These are phyloP conservation scores for Neolamprologus falcicula DNA, from an alignment of 2,113 vertebrate species.

Conservation along the genomic window DNA sequence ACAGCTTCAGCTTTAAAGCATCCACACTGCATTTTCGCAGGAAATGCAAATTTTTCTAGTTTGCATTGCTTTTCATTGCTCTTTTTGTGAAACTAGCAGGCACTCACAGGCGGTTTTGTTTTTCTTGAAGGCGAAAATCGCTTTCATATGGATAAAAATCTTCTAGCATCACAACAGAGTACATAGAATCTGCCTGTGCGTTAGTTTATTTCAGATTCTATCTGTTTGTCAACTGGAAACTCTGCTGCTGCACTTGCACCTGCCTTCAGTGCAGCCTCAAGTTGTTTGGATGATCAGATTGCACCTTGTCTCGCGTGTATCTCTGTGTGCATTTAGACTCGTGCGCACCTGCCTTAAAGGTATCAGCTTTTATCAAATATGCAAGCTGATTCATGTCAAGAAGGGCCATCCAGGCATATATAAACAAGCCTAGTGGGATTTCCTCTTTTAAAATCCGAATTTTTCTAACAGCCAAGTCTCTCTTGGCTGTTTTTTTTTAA, in stretches of 20 bases:
- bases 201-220: constrained; percentile 38
- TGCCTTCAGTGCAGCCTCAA: background rate
- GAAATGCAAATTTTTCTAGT: no score
- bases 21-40: no score
- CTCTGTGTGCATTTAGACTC: background rate
- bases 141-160: constrained; percentile 40
- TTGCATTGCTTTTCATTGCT: background rate
- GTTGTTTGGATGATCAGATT: constrained; percentile 39
- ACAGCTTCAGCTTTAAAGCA: no score
- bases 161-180: background rate
- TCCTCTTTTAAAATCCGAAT: background rate
- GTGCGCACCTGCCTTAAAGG: constrained; percentile 1
- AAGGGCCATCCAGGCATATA: constrained; percentile 1
- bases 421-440: constrained; percentile 12
- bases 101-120: background rate
- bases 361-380: background rate
- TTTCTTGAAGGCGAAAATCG: constrained; percentile 12
- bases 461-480: background rate
- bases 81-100: background rate
- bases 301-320: constrained; percentile 28
- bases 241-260: background rate
- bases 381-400: constrained; percentile 19
- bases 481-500: background rate
- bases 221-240: constrained; percentile 35
- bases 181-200: constrained; percentile 1